Evolutionary conservation across 2,797 vertebrate genomes (phyloP), one percentile per base, ranked within the genome.

Genomic region (Loris lydekkerianus): DNA sequence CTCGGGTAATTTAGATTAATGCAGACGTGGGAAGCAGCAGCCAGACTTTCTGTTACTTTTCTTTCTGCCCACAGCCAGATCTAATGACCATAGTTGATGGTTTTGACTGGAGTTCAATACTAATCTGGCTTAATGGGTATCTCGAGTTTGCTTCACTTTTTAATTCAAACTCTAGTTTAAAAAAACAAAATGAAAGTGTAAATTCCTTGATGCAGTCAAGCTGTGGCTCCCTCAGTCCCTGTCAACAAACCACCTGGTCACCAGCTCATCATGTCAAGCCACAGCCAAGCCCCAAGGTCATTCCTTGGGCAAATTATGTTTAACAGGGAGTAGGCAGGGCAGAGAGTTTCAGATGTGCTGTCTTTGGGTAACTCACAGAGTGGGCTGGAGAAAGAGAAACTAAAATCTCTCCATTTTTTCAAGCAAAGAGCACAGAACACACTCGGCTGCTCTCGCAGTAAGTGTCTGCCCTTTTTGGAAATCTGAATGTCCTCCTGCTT

Each of bases 1-100:
- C 77, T 77, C 77, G 23, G 58, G 82, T 93, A 82, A 94, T 93
- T 75, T 65, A 63, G 84, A 91, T 85, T 29, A 67, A 81, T 89
- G 93, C 37, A 34, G 76, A 31, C 20, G 61, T 43, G 58, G 78
- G 91, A 31, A 69, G 37, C 83, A 61, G 60, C 40, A n/a, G 3
- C 29, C 91, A 31, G 89, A 60, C 85, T 93, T 80, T 58, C 65
- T 76, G 82, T 75, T n/a, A 18, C 43, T 65, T 46, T 37, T 58
- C 0, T 0, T 75, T 11, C 67, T 53, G 8, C 40, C 53, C 49
- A 2, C 69, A 53, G 82, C 70, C 37, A 85, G 60, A 20, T 2
- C 43, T 86, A 76, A 91, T 29, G 87, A 67, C 93, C 37, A 0
- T 1, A 37, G 88, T 34, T 31, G 72, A 84, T 6, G 31, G 60